A percentile compares a stretch with the other conserved stretches of the same genome.
Evolutionary conservation across 37 sponge, comb jelly and placozoan genomes (phyloP).

Genomic region (Axinella damicornis): DNA sequence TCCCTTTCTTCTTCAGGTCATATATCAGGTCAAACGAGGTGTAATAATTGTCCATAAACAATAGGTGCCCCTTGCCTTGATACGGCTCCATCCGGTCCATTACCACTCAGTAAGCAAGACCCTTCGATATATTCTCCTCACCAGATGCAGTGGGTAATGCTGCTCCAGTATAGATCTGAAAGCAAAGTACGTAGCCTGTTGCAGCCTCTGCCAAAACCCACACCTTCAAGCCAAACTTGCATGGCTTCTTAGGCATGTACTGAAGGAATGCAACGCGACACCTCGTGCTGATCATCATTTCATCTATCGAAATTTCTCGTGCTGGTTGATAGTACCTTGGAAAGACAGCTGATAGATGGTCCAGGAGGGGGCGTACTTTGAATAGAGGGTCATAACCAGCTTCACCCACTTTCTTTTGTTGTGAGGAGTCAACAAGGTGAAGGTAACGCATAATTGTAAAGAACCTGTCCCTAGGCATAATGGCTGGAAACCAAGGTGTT

Average conservation of each 20-base stretch:
- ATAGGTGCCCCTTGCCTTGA: slow-evolving; percentile 9
- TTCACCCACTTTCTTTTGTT: neutral
- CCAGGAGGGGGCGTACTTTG: no score
- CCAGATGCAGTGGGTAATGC: neutral
- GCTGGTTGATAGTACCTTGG: slow-evolving; percentile 21
- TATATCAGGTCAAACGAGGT: neutral
- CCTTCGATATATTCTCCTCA: neutral
- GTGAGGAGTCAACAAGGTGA: no score
- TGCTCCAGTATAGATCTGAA: slow-evolving; percentile 13
- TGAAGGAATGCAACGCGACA: slow-evolving; percentile 43
- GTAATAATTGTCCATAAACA: slow-evolving; percentile 51
- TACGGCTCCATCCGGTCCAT: slow-evolving; percentile 11
- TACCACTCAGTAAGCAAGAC: slow-evolving; percentile 12
- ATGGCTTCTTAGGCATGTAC: slow-evolving; percentile 52
- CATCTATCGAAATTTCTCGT: slow-evolving; percentile 46
- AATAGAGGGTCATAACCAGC: no score
- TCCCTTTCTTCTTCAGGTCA: slow-evolving; percentile 2
- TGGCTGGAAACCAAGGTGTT: slow-evolving; percentile 28
- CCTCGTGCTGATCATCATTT: slow-evolving; percentile 55
- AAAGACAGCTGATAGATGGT: neutral
- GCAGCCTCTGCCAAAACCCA: slow-evolving; percentile 14
- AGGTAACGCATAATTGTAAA: slow-evolving; percentile 15
- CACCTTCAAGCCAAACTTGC: slow-evolving; percentile 49
- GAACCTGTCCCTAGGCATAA: slow-evolving; percentile 31
- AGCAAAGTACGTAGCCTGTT: slow-evolving; percentile 21